A percentile compares a stretch with the other conserved stretches of the same genome.
Evolutionary conservation across 2,113 vertebrate genomes (phyloP).

Genomic region (Labeo rohita): DNA sequence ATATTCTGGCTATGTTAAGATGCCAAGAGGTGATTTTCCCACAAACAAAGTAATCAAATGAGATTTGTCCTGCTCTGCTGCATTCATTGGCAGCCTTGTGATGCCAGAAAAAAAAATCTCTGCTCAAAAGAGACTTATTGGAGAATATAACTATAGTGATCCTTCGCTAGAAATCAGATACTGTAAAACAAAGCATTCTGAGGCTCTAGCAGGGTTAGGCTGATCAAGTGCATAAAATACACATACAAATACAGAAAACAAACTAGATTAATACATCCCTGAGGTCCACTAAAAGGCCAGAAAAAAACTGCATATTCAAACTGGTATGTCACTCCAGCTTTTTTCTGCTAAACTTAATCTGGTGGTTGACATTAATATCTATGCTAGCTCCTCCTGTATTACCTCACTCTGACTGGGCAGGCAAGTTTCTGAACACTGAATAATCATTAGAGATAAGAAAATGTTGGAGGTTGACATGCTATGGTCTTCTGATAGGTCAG

Average conservation of each 20-base stretch:
- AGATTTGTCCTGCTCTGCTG: not conserved
- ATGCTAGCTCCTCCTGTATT: no score
- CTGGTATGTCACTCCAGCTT: not conserved
- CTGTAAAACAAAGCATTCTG: not conserved
- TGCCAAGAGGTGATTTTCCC: not conserved
- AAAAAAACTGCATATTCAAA: not conserved
- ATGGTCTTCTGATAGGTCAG: not conserved
- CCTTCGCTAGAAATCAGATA: not conserved
- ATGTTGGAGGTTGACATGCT: not conserved
- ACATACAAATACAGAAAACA: no score
- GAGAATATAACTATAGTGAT: slow-evolving; percentile 1
- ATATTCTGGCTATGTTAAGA: not conserved
- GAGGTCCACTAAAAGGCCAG: no score
- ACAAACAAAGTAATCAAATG: slow-evolving; percentile 10
- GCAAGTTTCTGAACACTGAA: no score
- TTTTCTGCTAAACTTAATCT: not conserved
- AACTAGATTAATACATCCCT: no score
- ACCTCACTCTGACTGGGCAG: no score
- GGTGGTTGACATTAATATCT: no score
- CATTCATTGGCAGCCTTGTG: not conserved
- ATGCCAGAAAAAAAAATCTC: slow-evolving; percentile 3
- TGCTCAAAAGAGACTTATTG: slow-evolving; percentile 7
- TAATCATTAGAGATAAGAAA: no score
- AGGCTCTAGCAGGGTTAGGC: not conserved
- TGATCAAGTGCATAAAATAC: not conserved